Conservation (phyloP, 2,797 vertebrate genomes). For the Halcyon leucocephala region DNA sequence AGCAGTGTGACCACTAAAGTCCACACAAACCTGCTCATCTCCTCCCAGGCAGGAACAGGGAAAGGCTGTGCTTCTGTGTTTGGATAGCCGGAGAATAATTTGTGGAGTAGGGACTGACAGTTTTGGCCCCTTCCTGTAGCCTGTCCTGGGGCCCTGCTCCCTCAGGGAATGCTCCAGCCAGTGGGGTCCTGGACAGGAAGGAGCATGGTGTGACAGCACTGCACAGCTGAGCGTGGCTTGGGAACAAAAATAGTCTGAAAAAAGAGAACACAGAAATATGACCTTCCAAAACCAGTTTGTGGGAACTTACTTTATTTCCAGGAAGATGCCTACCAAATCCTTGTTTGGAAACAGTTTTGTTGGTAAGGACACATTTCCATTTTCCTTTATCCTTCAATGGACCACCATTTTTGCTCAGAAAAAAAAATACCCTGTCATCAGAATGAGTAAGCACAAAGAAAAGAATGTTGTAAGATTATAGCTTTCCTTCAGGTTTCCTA, state of each 20-base stretch:
- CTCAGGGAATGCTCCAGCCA: neutral
- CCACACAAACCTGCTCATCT: neutral
- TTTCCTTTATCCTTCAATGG: neutral
- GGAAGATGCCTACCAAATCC: neutral
- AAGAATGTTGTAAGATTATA: neutral
- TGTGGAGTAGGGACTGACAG: neutral
- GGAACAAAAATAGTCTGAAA: neutral
- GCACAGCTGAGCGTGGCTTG: neutral
- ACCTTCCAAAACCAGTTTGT: neutral
- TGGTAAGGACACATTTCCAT: neutral
- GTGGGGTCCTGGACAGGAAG: neutral
- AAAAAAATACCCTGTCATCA: neutral
- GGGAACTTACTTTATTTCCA: neutral
- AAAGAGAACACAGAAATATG: neutral
- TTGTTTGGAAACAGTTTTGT: neutral
- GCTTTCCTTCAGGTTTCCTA: neutral
- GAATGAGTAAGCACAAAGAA: neutral
- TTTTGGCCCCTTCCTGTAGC: neutral
- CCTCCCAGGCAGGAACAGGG: rapidly evolving
- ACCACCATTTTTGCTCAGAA: neutral
- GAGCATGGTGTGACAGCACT: neutral
- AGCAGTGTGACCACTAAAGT: neutral
- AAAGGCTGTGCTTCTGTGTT: neutral
- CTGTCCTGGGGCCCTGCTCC: neutral
- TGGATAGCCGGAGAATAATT: neutral